Evolutionary conservation across 2,888 invertebrate species (phyloP).

Genomic region (Stramonita haemastoma): DNA sequence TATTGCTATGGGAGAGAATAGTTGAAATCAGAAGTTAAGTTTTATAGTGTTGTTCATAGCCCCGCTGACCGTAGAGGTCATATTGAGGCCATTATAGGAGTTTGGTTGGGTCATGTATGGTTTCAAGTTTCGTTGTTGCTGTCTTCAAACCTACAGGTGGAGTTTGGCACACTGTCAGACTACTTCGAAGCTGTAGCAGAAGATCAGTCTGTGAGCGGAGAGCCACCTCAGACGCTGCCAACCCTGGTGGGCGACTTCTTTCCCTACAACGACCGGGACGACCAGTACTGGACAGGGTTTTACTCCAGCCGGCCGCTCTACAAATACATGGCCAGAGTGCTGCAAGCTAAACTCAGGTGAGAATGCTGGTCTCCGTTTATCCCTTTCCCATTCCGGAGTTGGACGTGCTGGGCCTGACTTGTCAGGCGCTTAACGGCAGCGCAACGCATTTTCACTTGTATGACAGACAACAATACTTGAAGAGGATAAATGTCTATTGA

Average conservation of each 20-base stretch:
- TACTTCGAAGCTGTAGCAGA: constrained; percentile 69
- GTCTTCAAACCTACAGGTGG: constrained; percentile 59
- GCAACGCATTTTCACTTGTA: no score
- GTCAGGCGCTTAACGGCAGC: no score
- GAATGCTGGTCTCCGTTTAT: background rate
- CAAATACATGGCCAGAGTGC: constrained; percentile 69
- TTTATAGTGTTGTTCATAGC: no score
- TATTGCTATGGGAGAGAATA: no score
- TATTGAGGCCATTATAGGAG: no score
- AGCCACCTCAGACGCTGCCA: constrained; percentile 64
- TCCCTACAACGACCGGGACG: constrained; percentile 75
- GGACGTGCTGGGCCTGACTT: no score
- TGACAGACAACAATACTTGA: no score
- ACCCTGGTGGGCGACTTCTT: constrained; percentile 76
- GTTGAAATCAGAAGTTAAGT: no score
- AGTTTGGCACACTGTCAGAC: constrained; percentile 75
- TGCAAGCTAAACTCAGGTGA: constrained; percentile 70
- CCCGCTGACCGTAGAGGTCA: no score
- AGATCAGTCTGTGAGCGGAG: constrained; percentile 23
- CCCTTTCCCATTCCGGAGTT: background rate
- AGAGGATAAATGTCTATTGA: background rate
- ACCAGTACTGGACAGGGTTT: constrained; percentile 78
- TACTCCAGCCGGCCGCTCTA: constrained; percentile 75
- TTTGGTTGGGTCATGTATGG: background rate
- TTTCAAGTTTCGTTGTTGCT: background rate